phyloP scores from a whole-genome alignment of 2,113 vertebrate genomes.

The Cathartes aura region DNA sequence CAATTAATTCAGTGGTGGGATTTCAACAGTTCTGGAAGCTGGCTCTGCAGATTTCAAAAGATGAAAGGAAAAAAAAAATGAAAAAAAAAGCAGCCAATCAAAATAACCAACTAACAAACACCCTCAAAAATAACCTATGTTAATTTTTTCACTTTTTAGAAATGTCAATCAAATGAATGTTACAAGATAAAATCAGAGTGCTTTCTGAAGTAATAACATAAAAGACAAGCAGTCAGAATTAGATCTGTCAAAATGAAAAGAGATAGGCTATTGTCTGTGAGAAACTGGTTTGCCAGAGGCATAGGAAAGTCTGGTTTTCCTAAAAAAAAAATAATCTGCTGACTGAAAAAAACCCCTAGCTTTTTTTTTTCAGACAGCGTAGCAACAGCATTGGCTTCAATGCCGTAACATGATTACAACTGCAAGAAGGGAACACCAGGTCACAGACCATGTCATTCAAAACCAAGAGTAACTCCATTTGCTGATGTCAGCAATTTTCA shows the following conservation, averaged over 20 bases:
- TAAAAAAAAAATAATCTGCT: not conserved
- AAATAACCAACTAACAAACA: not conserved
- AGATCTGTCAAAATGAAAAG: not conserved
- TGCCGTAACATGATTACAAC: not conserved
- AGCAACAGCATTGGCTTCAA: not conserved
- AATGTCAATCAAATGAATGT: not conserved
- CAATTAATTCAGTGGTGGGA: not conserved
- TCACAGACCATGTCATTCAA: constrained; percentile 8
- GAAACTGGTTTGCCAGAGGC: not conserved
- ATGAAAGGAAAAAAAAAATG: not conserved
- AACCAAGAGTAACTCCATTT: constrained; percentile 17
- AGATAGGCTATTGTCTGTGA: not conserved
- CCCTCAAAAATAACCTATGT: not conserved
- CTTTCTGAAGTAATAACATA: not conserved
- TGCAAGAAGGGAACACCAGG: not conserved
- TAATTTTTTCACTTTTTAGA: not conserved
- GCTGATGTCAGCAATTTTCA: constrained; percentile 5
- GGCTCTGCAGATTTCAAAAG: not conserved
- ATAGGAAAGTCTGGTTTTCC: not conserved
- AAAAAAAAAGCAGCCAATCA: not conserved
- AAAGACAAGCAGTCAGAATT: not conserved
- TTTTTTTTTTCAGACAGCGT: not conserved
- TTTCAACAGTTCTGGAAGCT: not conserved
- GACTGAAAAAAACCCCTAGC: not conserved
- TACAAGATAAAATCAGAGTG: not conserved